Evolutionary conservation across 92 coral and sea anemone species (phyloP), one percentile per base, ranked within the genome.

Genomic region (Diadumene lineata): DNA sequence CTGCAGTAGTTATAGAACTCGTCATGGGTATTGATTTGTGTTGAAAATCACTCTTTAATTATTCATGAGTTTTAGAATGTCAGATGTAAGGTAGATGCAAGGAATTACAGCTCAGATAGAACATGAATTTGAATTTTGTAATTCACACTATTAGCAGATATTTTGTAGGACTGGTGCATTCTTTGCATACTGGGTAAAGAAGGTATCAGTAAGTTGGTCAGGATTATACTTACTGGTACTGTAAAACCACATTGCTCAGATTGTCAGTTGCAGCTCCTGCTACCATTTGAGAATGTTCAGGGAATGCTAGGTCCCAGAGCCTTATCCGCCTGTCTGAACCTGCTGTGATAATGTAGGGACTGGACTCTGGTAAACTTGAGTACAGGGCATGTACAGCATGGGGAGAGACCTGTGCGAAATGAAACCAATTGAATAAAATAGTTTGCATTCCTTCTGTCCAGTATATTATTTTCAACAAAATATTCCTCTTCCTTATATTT

Each of bases 251-350:
- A 34, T 71, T 81, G 79, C 77, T 88, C 61, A 96, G 84, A 62
- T 92, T 89, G 72, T 96, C 99, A 4, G 97, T 92, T 1, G 99
- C 93, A 19, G 97, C 97, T 23, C 99, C 99, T 0, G 93, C 91
- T 34, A 96, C 96, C 92, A 96, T 96, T 76, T 87, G 88, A 15
- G 99, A 96, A 78, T 92, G 90, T 58, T 88, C 92, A 9, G 99
- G 99, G 58, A 79, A 79, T 30, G 93, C 96, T 73, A 96, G 79
- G 85, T 96, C 99, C 99, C 99, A 96, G 51, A 96, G 86, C 43
- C 99, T 91, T 57, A 96, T 92, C 48, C 97, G 87, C 22, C 97
- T 93, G 64, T 96, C 99, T 69, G 99, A 96, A 71, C 99, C 99
- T 56, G 99, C 99, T 34, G 99, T 96, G 51, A 96, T 82, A 43